Conservation (phyloP, 2,113 vertebrate genomes). For the Malaclemys terrapin region DNA sequence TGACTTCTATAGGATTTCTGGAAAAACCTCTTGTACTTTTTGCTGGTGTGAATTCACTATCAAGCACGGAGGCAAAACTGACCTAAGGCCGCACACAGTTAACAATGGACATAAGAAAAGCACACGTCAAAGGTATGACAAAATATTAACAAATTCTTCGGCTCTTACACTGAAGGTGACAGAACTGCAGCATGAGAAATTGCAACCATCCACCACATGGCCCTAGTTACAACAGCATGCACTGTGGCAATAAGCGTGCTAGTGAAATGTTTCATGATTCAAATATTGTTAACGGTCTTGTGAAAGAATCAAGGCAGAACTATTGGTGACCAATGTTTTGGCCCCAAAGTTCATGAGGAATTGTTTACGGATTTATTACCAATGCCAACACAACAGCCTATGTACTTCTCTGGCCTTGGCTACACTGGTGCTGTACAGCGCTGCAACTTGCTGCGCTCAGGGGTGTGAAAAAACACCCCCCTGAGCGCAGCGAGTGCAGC, state of each 20-base stretch:
- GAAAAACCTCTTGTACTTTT: not conserved
- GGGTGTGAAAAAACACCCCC: too few species aligned
- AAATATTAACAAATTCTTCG: not conserved
- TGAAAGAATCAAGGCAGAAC: not conserved
- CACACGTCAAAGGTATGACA: not conserved
- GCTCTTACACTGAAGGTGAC: too few species aligned
- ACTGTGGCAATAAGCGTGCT: not conserved
- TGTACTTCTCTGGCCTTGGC: not conserved
- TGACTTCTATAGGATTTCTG: not conserved
- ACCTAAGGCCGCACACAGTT: not conserved
- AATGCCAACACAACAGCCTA: not conserved
- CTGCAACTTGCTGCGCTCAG: too few species aligned
- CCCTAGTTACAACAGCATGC: not conserved
- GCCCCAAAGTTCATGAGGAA: not conserved
- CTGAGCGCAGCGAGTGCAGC: too few species aligned
- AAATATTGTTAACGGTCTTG: not conserved
- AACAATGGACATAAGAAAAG: not conserved
- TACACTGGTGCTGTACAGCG: too few species aligned
- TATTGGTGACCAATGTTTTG: not conserved
- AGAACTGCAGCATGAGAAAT: too few species aligned
- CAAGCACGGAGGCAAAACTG: not conserved
- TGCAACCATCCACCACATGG: not conserved
- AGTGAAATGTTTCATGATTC: not conserved
- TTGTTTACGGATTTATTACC: not conserved
- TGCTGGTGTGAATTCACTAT: not conserved